Base-by-base conservation (phyloP, 1,140 invertebrate genomes). In the Cotesia glomerata region DNA sequence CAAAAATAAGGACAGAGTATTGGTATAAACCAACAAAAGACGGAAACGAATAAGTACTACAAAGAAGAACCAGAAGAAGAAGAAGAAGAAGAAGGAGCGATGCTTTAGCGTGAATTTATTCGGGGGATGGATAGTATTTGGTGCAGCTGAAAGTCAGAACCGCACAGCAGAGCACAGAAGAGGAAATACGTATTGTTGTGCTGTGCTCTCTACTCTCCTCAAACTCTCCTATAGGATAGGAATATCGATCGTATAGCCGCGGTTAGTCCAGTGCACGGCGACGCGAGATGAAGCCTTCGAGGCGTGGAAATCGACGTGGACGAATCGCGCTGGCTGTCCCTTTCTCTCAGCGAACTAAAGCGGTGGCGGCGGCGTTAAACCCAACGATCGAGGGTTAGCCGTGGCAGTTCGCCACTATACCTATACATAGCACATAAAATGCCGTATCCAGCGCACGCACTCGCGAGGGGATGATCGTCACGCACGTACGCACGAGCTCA, bases 401-500 rank as follows among this genome's bases (percentile, higher is more conserved):
- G 26, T 26, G 26, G 26, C 26, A 26, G 39, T 45, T 9, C 11
- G 39, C 39, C 39, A 45, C 26, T 45, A 64, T 69, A 36, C 69
- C 26, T 64, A 70, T 32, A 64, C 62, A 58, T 59, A 69, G 16
- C 54, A 39, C 11, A 45, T 45, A 45, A 45, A 45, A 45, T 45
- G 39, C 39, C 5, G 72, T 45, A 63, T 62, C 64, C 36, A 69
- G 18, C 65, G 16, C 39, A 52, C 65, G 65, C 70, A 70, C 63
- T 32, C 71, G 65, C 65, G 66, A 66, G 64, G 70, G 69, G 67
- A 72, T 71, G 74, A 75, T 69, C 74, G 71, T 72, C 74, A 75
- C 74, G 74, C 74, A 75, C 74, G 74, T 75, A 72, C 69, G 74
- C 71, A 72, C 70, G 65, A 75, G 70, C 69, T 69, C 74, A 34